Evolutionary conservation across 2,797 vertebrate species (phyloP), one percentile per base, ranked within the genome.

Genomic region (Rallus crepitans): DNA sequence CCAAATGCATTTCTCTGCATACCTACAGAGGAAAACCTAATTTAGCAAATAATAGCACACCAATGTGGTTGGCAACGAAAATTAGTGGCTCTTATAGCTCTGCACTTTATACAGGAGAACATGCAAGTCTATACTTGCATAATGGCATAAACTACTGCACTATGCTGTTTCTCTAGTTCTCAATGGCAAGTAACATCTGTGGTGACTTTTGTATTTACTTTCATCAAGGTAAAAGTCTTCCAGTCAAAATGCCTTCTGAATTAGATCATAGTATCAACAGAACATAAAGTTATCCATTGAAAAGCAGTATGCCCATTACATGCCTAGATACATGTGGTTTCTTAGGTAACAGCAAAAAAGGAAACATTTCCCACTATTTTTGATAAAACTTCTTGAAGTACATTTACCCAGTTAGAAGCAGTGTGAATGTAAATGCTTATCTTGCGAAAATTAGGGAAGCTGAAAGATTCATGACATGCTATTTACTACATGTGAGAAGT

Each of bases 81-180:
- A 28, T 42, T 3, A 23, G 23, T 42, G 47, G 2, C 30, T 89
- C n/a, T 33, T 35, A 3, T 2, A 61, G 30, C 23, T 55, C 48
- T 71, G 23, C 0, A 0, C 0, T 0, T 60, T 68, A 2, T 30
- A 33, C 9, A 28, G 55, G 5, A 45, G 59, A 14, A 16, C 25
- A 5, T 6, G 24, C 1, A 7, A 15, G 28, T 59, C 19, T 10
- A 1, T 25, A 1, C 16, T 48, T 83, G 57, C 48, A 30, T 5
- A 15, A 9, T 12, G 63, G 15, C 17, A 30, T 21, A 23, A 90
- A 55, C 8, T 47, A 8, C 33, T 60, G 30, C 11, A 5, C 23
- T 11, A 0, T 1, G 0, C 7, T 30, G 12, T 55, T 31, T 23
- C 27, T 56, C 24, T 68, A 35, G 20, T 39, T 63, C 59, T 42